Percentiles rank a stretch among this genome's conserved stretches.
Evolutionary conservation across 2,888 invertebrate genomes (phyloP).

Genomic region (Pelosia muscerda): DNA sequence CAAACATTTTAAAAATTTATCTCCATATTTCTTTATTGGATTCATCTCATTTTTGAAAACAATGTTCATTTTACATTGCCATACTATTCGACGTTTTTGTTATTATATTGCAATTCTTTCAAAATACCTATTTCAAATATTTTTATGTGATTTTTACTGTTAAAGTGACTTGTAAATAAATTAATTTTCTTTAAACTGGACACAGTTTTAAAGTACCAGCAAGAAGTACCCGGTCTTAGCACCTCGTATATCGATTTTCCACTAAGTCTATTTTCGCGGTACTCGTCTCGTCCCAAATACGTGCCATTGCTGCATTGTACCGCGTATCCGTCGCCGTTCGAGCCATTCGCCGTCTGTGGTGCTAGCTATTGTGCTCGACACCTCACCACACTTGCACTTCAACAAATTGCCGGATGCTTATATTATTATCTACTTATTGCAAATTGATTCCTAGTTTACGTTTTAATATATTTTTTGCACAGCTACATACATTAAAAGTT

Average conservation of each 20-base stretch:
- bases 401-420: constrained; percentile 55
- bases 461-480: neutral
- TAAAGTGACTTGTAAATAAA: too few species aligned
- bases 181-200: constrained; percentile 66
- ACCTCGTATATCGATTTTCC: constrained; percentile 73
- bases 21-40: too few species aligned
- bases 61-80: too few species aligned
- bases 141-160: too few species aligned
- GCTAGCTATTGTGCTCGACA: constrained; percentile 37
- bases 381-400: constrained; percentile 55
- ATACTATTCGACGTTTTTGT: too few species aligned
- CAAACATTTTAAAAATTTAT: too few species aligned
- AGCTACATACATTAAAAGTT: too few species aligned
- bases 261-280: constrained; percentile 73
- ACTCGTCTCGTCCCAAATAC: constrained; percentile 66
- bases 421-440: constrained; percentile 29
- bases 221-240: constrained; percentile 51
- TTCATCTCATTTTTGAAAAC: too few species aligned
- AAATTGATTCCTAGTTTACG: neutral
- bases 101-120: too few species aligned
- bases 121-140: too few species aligned
- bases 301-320: constrained; percentile 68
- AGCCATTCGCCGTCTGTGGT: constrained; percentile 29
- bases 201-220: constrained; percentile 71
- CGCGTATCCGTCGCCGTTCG: constrained; percentile 45